These are phyloP conservation scores for Bufo gargarizans DNA, from an alignment of 2,113 vertebrate species.

Conservation along the genomic window DNA sequence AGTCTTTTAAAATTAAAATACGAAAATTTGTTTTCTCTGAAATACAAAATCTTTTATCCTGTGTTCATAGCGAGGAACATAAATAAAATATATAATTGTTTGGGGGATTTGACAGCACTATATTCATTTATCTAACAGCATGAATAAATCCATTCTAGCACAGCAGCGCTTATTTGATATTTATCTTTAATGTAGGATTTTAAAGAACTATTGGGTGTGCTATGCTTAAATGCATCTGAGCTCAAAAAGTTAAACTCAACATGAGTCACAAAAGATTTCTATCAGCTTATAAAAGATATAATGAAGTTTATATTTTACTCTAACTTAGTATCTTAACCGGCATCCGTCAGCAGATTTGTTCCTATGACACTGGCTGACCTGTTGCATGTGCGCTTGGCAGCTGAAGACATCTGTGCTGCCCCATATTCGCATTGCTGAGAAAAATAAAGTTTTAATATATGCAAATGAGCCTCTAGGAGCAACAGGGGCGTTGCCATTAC, in stretches of 20 bases:
- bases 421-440: no score
- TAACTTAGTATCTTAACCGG: background rate
- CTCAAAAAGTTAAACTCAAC: constrained; percentile 22
- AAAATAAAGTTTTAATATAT: no score
- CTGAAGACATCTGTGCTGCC: no score
- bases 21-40: background rate
- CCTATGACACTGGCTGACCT: no score
- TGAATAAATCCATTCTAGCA: constrained; percentile 13
- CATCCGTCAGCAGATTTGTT: no score
- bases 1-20: background rate
- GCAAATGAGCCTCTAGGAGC: no score
- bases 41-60: constrained; percentile 1
- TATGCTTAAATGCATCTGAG: background rate
- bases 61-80: background rate
- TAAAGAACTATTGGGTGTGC: constrained; percentile 3
- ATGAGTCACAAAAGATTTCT: constrained; percentile 11
- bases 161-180: constrained; percentile 12
- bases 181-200: constrained; percentile 32
- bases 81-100: constrained; percentile 20
- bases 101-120: background rate
- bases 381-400: no score
- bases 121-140: constrained; percentile 38
- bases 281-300: constrained; percentile 1
- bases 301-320: background rate
- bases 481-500: no score